phyloP scores from a whole-genome alignment of 2,113 vertebrate genomes.

The Stigmatopora argus region DNA sequence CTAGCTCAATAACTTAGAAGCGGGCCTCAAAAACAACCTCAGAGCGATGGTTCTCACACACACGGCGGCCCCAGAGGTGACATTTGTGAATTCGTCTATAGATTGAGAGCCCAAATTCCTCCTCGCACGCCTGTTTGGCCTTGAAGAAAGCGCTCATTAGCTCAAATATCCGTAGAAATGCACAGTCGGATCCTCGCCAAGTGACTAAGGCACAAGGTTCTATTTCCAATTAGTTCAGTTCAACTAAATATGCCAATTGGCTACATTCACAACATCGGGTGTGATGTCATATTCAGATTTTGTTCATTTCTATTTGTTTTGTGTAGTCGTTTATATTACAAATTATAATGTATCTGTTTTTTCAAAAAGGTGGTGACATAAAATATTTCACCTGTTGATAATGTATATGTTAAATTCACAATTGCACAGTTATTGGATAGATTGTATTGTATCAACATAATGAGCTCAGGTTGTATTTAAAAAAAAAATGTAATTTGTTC shows the following conservation, averaged over 20 bases:
- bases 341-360: too few relatives aligned
- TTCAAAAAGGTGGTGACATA: too few relatives aligned
- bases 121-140: conserved; percentile 6
- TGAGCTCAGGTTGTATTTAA: too few relatives aligned
- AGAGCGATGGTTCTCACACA: conserved; percentile 68
- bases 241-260: neutral
- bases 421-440: too few relatives aligned
- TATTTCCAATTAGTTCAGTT: conserved; percentile 20
- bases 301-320: too few relatives aligned
- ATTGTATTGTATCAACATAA: too few relatives aligned
- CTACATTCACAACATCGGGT: too few relatives aligned
- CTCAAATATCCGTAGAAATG: conserved; percentile 55
- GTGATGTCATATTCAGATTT: too few relatives aligned
- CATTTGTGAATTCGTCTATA: conserved; percentile 59
- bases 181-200: conserved; percentile 24
- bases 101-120: conserved; percentile 25
- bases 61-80: conserved; percentile 56
- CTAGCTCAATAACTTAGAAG: conserved; percentile 62
- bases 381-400: neutral
- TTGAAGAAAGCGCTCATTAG: conserved; percentile 64
- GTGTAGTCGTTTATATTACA: too few relatives aligned
- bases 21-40: conserved; percentile 58
- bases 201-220: conserved; percentile 24
- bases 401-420: too few relatives aligned
- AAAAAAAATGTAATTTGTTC: too few relatives aligned